Conservation (phyloP, 92 coral and sea anemone genomes). For the Diadumene lineata region DNA sequence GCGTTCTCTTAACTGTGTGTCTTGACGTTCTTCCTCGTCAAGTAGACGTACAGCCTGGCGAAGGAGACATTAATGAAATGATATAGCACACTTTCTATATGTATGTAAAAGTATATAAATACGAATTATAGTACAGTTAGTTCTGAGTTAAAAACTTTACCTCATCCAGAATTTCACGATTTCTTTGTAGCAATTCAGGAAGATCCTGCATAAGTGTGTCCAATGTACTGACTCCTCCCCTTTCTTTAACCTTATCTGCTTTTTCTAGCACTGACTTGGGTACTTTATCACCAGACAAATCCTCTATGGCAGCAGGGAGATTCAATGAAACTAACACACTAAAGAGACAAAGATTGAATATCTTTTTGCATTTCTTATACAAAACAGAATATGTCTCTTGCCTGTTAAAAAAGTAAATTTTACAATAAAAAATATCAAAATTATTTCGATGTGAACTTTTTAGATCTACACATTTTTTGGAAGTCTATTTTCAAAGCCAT, state of each 20-base stretch:
- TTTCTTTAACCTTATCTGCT: constrained; percentile 74
- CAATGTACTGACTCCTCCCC: constrained; percentile 85
- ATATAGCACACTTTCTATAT: too few species aligned
- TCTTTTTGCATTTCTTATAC: too few species aligned
- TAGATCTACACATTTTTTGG: too few species aligned
- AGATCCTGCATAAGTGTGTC: constrained; percentile 83
- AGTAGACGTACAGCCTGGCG: constrained; percentile 68
- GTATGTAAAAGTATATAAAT: too few species aligned
- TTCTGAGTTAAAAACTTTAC: too few species aligned
- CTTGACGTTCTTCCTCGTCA: constrained; percentile 99
- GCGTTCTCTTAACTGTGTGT: constrained; percentile 90
- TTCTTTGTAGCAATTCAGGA: constrained; percentile 87
- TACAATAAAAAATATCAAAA: too few species aligned
- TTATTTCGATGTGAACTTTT: too few species aligned
- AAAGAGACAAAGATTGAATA: not conserved
- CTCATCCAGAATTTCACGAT: constrained; percentile 93
- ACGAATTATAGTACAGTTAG: too few species aligned
- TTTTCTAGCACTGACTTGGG: constrained; percentile 94
- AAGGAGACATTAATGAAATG: too few species aligned
- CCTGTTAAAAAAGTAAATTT: too few species aligned
- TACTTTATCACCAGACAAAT: constrained; percentile 89
- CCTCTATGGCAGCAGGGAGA: constrained; percentile 97
- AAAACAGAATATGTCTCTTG: too few species aligned
- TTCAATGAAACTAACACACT: constrained; percentile 91
- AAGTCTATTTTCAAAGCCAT: too few species aligned